Conservation (phyloP, 2,797 vertebrate genomes). For the Macropodus opercularis region DNA sequence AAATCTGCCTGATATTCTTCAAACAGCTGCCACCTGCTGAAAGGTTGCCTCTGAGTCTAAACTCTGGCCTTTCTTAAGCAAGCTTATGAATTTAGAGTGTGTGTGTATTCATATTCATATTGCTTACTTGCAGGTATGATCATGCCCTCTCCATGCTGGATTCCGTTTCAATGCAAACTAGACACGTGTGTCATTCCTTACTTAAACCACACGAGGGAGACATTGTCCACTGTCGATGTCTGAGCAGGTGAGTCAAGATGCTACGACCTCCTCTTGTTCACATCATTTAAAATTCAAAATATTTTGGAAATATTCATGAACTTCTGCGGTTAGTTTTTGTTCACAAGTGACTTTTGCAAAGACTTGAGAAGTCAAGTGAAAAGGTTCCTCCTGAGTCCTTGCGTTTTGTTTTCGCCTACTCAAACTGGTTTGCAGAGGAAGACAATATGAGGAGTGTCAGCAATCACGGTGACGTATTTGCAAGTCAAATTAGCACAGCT, state of each 20-base stretch:
- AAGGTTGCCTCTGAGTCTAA: slow-evolving; percentile 18
- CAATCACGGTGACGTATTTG: slow-evolving; percentile 31
- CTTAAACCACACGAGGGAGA: slow-evolving; percentile 43
- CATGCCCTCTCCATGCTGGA: not conserved
- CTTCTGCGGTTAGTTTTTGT: not conserved
- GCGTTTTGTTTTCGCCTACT: slow-evolving; percentile 5
- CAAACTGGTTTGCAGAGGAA: slow-evolving; percentile 6
- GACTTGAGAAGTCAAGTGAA: not conserved
- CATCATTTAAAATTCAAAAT: not conserved
- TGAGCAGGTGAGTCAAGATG: not conserved
- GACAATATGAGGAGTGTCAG: slow-evolving; percentile 34
- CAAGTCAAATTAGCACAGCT: slow-evolving; percentile 40
- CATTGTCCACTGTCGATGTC: slow-evolving; percentile 20
- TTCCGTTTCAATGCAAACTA: not conserved
- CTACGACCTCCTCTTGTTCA: too few species aligned
- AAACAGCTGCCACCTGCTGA: slow-evolving; percentile 19
- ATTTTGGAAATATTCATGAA: too few species aligned
- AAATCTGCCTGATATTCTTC: slow-evolving; percentile 9
- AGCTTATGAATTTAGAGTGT: not conserved
- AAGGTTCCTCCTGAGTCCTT: not conserved
- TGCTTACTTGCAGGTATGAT: slow-evolving; percentile 5
- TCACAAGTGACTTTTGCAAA: not conserved
- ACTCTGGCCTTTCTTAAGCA: slow-evolving; percentile 11
- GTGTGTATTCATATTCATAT: not conserved
- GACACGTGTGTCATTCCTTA: not conserved